Evolutionary conservation across 1,140 invertebrate genomes (phyloP), one percentile per base, ranked within the genome.

Genomic region (Leptopilina boulardi): DNA sequence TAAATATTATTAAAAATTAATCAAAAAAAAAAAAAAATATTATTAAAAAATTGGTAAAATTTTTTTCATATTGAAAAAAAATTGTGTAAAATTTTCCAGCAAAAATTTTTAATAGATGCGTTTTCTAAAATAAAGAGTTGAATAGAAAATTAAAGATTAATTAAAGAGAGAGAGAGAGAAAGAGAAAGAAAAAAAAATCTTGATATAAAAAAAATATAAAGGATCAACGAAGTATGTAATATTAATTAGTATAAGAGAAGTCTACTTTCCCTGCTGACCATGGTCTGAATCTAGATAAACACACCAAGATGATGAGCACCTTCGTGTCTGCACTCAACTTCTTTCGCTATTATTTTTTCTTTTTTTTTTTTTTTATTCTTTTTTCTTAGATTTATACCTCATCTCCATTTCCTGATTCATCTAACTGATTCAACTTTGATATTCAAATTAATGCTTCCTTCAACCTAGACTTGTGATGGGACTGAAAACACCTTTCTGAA

Each of bases 391-490:
- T 51, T 51, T 51, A 51, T 51, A 18, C n/a, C 47, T 51, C 47
- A 51, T 15, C 47, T 51, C 47, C 47, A 51, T 51, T 51, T 51
- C 47, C 47, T 51, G 47, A 51, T 51, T 51, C 47, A 51, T 51
- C 47, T n/a, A 18, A 8, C 47, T 51, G 47, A 51, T 51, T 51
- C 47, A 51, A 51, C 47, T 18, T 8, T 51, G 47, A 51, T 51
- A 51, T 51, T 51, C 47, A 51, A 51, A n/a, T n/a, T n/a, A n/a
- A 51, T 51, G 47, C 47, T 51, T 51, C 47, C 47, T 51, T 51
- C n/a, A 44, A 13, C 11, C n/a, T 18, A 18, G 47, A 51, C 47
- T 51, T 51, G 15, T 51, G 15, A 51, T 51, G 47, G 18, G 47
- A 51, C 47, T 51, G 13, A 51, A 51, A 51, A 51, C 47, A 51